Base-by-base conservation (phyloP, 2,888 invertebrate species). In the Drosophila multiciliata region DNA sequence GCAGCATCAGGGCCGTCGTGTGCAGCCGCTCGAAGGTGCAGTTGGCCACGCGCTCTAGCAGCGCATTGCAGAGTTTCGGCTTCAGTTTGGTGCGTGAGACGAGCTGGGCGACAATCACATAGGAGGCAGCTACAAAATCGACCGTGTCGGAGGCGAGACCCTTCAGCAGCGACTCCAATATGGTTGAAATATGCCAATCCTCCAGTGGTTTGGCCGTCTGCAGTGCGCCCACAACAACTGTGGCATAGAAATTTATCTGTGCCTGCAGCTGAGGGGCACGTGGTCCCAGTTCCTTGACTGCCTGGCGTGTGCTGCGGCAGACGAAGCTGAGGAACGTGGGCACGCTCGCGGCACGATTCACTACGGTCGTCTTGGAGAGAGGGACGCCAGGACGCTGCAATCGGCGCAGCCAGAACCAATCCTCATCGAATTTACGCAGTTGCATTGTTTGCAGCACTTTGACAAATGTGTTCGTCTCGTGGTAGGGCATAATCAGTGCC, bases 391-490 rank as follows among this genome's bases (percentile, higher is more conserved):
- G 94, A 90, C 96, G 96, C 91, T 97, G 96, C 4, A 97, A 91
- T 0, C 95, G 94, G 35, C 94, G 92, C 35, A 99, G 92, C 96
- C 97, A 98, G 76, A 94, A 93, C 97, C 97, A 98, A 67, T 94
- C 93, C 0, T 92, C 84, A 15, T 84, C 86, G 8, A 73, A 45
- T 9, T 95, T 93, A 26, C 94, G 94, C 15, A 98, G 91, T 61
- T 96, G 94, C 83, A 97, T 91, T 1, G 98, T 94, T 92, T 98
- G 97, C 1, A 99, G 91, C 57, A 97, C 95, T 84, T 95, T 93
- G 0, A 97, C 96, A 93, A 99, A 99, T 74, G 97, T 96, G 79
- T 96, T 96, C 0, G 98, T 97, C 89, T 98, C 97, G 92, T 99
- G 98, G 92, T 98, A 99, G 0, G 99, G 99, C 63, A 99, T 93